phyloP scores from a whole-genome alignment of 2,888 invertebrate genomes.

The Hylaea fasciaria region DNA sequence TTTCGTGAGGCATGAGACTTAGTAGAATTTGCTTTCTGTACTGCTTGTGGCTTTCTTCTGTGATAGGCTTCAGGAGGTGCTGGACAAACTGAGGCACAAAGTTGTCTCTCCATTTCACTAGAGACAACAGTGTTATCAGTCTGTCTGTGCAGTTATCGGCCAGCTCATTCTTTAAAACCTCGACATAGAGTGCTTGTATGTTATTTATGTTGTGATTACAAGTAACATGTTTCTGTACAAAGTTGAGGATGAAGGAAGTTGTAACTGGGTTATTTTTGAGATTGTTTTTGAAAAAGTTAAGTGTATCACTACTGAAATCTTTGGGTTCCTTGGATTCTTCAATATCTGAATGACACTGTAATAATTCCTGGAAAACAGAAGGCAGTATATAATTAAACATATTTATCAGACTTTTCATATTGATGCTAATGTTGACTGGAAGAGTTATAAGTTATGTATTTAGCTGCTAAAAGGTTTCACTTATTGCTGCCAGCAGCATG shows the following conservation, averaged over 20 bases:
- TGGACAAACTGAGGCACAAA: slow-evolving; percentile 62
- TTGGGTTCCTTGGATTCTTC: slow-evolving; percentile 62
- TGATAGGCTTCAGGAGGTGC: slow-evolving; percentile 64
- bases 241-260: slow-evolving; percentile 62
- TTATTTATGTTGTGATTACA: slow-evolving; percentile 55
- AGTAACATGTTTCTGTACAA: slow-evolving; percentile 58
- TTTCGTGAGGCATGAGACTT: slow-evolving; percentile 71
- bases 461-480: too few relatives aligned
- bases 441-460: too few relatives aligned
- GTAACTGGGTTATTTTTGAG: slow-evolving; percentile 76
- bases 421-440: too few relatives aligned
- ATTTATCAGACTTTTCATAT: neutral
- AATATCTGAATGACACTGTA: slow-evolving; percentile 64
- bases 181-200: slow-evolving; percentile 69
- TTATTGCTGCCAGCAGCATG: neutral
- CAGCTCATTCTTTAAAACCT: slow-evolving; percentile 67
- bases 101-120: slow-evolving; percentile 67
- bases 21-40: slow-evolving; percentile 77
- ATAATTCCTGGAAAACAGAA: slow-evolving; percentile 65
- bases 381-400: neutral
- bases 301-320: slow-evolving; percentile 61
- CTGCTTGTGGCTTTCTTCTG: slow-evolving; percentile 70
- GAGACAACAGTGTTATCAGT: slow-evolving; percentile 68
- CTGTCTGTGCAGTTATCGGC: slow-evolving; percentile 65
- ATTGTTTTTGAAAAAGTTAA: slow-evolving; percentile 75